Base-by-base conservation (phyloP, 2,797 vertebrate species). In the Cyclura pinguis region DNA sequence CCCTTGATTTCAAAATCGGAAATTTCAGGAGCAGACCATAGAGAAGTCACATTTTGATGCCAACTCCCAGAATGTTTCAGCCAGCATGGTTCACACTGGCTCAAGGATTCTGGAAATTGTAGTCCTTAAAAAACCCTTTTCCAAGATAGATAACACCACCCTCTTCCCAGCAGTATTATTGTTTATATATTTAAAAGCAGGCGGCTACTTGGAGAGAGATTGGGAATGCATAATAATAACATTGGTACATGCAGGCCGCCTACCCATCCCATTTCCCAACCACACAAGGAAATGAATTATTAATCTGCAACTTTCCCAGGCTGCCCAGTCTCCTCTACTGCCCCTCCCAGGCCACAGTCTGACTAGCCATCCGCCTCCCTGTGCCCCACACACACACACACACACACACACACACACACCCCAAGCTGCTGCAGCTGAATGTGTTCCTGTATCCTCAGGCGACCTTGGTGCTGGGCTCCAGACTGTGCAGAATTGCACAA, bases 401-500 rank as follows among this genome's bases (percentile, higher is more conserved):
- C 0, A 0, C 69, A 92, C 35, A 72, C 90, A 38, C 82, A 80
- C 69, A 32, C 76, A 86, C 85, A 69, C 0, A 0, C 0, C 0
- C 74, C 92, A 91, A 91, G 72, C 72, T 84, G 80, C 91, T 91
- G 94, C 77, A n/a, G 0, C 64, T 18, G 14, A 91, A 89, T 2
- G 0, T 0, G 0, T 91, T 73, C 89, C 0, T 0, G 14, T 87
- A 91, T 95, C 96, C 96, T 96, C 84, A 3, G 92, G 92, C 92
- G 91, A 96, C 95, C 96, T 85, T 80, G 0, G 88, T 38, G 72
- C 12, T 85, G 9, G 88, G 94, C 94, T 93, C 93, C 93, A 89
- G 80, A 92, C 95, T 94, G 93, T 92, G 94, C 95, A 93, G 95
- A 93, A 91, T 95, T 96, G 96, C 96, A 96, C 96, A 96, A 96